Evolutionary conservation across 2,113 vertebrate species (phyloP), one percentile per base, ranked within the genome.

Genomic region (Phylloscopus trochiloides): DNA sequence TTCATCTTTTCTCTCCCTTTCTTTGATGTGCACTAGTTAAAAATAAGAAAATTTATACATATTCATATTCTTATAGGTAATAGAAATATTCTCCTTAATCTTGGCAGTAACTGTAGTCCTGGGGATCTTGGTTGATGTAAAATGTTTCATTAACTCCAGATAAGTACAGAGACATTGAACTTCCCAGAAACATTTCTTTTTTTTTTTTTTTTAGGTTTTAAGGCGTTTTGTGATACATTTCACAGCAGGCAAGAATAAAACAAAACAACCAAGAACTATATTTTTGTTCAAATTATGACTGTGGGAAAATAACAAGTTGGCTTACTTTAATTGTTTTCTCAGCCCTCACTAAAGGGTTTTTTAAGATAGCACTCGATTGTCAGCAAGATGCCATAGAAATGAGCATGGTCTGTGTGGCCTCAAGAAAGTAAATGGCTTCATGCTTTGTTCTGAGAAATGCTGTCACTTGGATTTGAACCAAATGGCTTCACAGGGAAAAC

Each of bases 401-500:
- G 7, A 88, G 50, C 32, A 57, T 42, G 67, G 52, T 25, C 57
- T 75, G 16, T 51, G 45, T 65, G 77, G 81, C 26, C 45, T 79
- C 9, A 2, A 61, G 45, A 84, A 90, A 88, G 52, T 54, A 87
- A 74, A 91, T 63, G 73, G 65, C 14, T 92, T 88, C 1, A 4
- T 81, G 70, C 36, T 91, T 92, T 93, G 32, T 81, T 91, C 87
- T 81, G 71, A 61, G 36, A 82, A 88, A 90, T 24, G 66, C 50
- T 82, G 52, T 79, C 58, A 68, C 82, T 92, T 93, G 90, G 66
- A 68, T 63, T 75, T 61, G n/a, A 73, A 92, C 31, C 81, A 93
- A 95, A 75, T 55, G 42, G 31, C 66, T 93, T 93, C 85, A 79
- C 40, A 68, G 78, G 83, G 70, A 88, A 93, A 92, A 90, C 48